phyloP scores from a whole-genome alignment of 2,113 vertebrate genomes.

The Arothron firmamentum region DNA sequence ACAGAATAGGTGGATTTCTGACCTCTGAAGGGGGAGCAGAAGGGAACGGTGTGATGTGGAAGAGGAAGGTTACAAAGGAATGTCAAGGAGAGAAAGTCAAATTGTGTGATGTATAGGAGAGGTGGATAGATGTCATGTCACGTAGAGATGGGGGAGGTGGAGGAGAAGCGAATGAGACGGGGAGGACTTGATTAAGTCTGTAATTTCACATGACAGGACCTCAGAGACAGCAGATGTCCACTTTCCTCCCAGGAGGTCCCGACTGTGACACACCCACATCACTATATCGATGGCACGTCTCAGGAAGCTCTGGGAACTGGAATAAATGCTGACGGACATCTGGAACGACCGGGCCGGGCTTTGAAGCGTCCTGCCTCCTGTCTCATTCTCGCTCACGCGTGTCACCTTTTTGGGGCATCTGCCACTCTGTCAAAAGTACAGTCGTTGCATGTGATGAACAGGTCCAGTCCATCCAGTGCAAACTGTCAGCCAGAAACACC shows the following conservation, averaged over 20 bases:
- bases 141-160: conserved; percentile 12
- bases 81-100: conserved; percentile 36
- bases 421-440: too few relatives aligned
- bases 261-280: conserved; percentile 35
- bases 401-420: too few relatives aligned
- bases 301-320: conserved; percentile 6
- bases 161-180: conserved; percentile 26
- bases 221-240: conserved; percentile 57
- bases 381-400: not conserved
- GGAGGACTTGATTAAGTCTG: conserved; percentile 55
- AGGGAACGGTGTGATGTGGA: not conserved
- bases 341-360: conserved; percentile 1
- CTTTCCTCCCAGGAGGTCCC: conserved; percentile 47
- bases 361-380: too few relatives aligned
- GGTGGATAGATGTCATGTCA: not conserved
- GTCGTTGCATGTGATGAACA: too few relatives aligned
- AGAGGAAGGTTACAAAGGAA: not conserved
- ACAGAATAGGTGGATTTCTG: conserved; percentile 54
- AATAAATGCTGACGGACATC: conserved; percentile 14
- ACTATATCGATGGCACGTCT: conserved; percentile 44
- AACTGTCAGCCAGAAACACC: too few relatives aligned
- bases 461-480: too few relatives aligned
- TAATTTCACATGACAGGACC: conserved; percentile 59
- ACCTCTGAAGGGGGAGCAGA: conserved; percentile 14
- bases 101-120: conserved; percentile 17